Percentiles rank a stretch among this genome's conserved stretches.
phyloP scores from a whole-genome alignment of 2,113 vertebrate genomes.

The Ciconia boyciana region DNA sequence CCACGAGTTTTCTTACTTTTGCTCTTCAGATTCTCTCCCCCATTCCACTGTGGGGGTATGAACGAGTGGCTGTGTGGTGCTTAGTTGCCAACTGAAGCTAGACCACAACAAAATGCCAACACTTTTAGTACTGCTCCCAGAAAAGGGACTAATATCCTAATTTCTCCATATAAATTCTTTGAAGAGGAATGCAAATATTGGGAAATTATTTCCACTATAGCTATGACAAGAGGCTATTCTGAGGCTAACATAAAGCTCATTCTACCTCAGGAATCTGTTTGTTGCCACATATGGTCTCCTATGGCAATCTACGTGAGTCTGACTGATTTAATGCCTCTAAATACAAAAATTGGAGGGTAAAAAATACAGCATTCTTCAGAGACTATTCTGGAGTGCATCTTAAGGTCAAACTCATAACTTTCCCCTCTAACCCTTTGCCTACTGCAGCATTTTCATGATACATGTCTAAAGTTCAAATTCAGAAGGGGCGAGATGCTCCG shows the following conservation, averaged over 20 bases:
- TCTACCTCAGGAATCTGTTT: background rate
- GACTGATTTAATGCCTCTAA: background rate
- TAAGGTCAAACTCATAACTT: background rate
- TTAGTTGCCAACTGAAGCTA: no score
- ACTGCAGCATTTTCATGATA: background rate
- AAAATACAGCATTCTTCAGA: background rate
- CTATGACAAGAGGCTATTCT: background rate
- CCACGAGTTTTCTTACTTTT: no score
- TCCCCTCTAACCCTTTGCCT: background rate
- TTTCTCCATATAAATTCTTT: background rate
- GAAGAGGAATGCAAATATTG: background rate
- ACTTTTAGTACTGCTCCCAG: background rate
- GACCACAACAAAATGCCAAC: background rate
- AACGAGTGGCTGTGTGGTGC: no score
- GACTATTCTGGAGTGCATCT: background rate
- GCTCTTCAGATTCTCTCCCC: no score
- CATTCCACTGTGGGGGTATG: no score
- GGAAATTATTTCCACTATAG: background rate
- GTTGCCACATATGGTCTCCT: background rate
- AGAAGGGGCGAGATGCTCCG: background rate
- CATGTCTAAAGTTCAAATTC: background rate
- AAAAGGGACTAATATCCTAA: background rate
- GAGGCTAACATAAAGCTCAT: background rate
- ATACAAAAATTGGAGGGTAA: background rate
- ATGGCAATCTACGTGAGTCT: rapidly evolving